phyloP scores from a whole-genome alignment of 37 sponge, comb jelly and placozoan genomes.

The Mnemiopsis leidyi region DNA sequence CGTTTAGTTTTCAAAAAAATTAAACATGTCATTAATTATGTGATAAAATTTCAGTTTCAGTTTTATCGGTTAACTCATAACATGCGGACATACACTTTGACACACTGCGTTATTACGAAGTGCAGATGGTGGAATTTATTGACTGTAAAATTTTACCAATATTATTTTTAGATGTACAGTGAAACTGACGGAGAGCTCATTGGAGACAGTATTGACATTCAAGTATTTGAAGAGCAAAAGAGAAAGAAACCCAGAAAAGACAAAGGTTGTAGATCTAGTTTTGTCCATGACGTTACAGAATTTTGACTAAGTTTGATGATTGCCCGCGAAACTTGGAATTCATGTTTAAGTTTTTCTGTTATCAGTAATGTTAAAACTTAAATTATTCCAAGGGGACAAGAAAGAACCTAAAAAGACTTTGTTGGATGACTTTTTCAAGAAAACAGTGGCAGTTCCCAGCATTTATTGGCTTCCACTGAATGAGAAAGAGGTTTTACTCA shows the following conservation, averaged over 20 bases:
- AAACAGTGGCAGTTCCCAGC: slow-evolving; percentile 32
- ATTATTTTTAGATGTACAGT: slow-evolving; percentile 40
- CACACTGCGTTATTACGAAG: too few relatives aligned
- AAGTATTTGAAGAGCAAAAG: slow-evolving; percentile 55
- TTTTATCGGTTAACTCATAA: too few relatives aligned
- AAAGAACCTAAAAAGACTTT: slow-evolving; percentile 2
- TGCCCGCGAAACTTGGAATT: not conserved
- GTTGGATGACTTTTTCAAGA: slow-evolving; percentile 60
- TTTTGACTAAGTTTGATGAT: too few relatives aligned
- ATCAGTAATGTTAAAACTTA: not conserved
- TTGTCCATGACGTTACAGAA: too few relatives aligned
- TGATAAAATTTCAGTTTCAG: too few relatives aligned
- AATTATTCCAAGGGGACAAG: not conserved
- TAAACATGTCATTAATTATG: too few relatives aligned
- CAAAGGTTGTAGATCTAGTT: too few relatives aligned
- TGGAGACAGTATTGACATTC: slow-evolving; percentile 62
- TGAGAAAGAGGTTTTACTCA: slow-evolving; percentile 50
- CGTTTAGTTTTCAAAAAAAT: too few relatives aligned
- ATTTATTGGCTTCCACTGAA: slow-evolving; percentile 58
- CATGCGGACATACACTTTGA: too few relatives aligned
- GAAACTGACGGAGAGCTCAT: slow-evolving; percentile 63
- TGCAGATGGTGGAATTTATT: too few relatives aligned
- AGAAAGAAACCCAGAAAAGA: slow-evolving; percentile 54
- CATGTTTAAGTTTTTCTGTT: not conserved
- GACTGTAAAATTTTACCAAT: too few relatives aligned